phyloP scores from a whole-genome alignment of 2,797 vertebrate species.

The Mionectes olivaceus region DNA sequence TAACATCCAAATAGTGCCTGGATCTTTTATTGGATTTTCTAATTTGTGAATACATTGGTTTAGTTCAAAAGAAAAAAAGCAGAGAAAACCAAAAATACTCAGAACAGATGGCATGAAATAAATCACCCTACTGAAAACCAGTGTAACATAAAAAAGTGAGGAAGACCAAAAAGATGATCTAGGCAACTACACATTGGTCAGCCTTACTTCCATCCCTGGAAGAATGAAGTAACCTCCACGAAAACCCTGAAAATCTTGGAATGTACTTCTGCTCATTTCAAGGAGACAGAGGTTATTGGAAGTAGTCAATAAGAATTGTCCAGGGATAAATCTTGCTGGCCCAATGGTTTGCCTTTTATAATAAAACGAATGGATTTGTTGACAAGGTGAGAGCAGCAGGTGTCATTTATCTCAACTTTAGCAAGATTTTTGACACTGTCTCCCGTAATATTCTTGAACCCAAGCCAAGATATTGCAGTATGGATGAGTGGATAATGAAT shows the following conservation, averaged over 20 bases:
- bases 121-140: neutral
- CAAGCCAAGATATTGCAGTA: neutral
- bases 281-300: neutral
- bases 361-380: neutral
- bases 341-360: neutral
- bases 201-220: neutral
- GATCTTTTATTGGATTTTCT: neutral
- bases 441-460: neutral
- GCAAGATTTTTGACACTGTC: neutral
- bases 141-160: neutral
- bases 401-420: conserved; percentile 1
- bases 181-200: neutral
- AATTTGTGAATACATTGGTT: neutral
- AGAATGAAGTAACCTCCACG: neutral
- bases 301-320: neutral
- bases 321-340: neutral
- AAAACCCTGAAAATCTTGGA: neutral
- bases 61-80: neutral
- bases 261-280: neutral
- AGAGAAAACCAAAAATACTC: neutral
- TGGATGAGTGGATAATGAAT: neutral
- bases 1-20: neutral
- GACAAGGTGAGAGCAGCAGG: neutral
- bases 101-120: neutral
- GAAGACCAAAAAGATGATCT: neutral